These are phyloP conservation scores for Nothobranchius furzeri DNA, from an alignment of 2,113 vertebrate genomes.

Conservation along the genomic window DNA sequence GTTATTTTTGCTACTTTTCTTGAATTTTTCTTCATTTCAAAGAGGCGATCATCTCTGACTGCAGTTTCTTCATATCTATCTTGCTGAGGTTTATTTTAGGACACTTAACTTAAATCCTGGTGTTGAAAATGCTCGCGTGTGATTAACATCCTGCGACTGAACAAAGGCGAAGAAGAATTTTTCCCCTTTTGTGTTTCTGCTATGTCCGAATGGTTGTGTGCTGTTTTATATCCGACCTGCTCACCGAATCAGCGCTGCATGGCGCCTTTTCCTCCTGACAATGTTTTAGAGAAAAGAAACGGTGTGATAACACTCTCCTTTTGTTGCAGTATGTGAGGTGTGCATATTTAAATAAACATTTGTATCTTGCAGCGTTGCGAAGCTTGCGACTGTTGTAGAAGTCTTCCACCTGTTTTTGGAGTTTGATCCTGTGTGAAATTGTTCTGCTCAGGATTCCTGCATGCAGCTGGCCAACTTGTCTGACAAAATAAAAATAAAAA, in stretches of 20 bases:
- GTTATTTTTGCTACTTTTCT: not conserved
- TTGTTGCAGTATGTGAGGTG: conserved; percentile 57
- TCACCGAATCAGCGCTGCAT: conserved; percentile 53
- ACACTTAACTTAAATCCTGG: too few relatives aligned
- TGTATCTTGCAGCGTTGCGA: conserved; percentile 20
- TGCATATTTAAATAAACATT: conserved; percentile 47
- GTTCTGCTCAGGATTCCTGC: conserved; percentile 1
- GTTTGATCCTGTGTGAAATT: conserved; percentile 33
- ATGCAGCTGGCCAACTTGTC: not conserved
- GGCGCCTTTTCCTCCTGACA: conserved; percentile 42
- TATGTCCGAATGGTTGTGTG: conserved; percentile 5
- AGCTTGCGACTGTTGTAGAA: conserved; percentile 43
- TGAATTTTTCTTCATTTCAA: conserved; percentile 29
- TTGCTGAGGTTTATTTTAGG: not conserved
- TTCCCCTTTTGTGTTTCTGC: conserved; percentile 4
- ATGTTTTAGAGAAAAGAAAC: conserved; percentile 31
- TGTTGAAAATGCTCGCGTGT: not conserved
- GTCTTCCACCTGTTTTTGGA: conserved; percentile 51
- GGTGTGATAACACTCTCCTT: conserved; percentile 26
- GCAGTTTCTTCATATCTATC: conserved; percentile 1
- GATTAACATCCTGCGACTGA: not conserved
- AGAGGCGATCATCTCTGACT: conserved; percentile 40
- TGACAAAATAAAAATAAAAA: not conserved
- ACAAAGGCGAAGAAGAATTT: not conserved
- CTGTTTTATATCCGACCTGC: conserved; percentile 18